Evolutionary conservation across 2,113 vertebrate species (phyloP).

Genomic region (Nothobranchius furzeri): DNA sequence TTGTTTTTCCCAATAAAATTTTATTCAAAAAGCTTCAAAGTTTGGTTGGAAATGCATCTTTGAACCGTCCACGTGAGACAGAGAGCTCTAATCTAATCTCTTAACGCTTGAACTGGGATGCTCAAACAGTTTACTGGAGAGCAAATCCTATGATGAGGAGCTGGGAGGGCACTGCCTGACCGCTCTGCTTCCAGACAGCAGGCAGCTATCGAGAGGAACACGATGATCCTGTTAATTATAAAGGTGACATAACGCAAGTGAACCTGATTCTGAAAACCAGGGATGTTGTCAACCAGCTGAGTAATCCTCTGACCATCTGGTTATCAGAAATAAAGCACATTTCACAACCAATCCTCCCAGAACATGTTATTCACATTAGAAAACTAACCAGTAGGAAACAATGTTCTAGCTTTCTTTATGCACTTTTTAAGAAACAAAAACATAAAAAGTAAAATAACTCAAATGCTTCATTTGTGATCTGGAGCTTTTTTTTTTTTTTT

Average conservation of each 20-base stretch:
- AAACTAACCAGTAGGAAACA: background rate
- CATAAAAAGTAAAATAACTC: background rate
- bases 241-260: conserved; percentile 61
- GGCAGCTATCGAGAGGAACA: conserved; percentile 64
- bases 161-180: conserved; percentile 41
- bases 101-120: conserved; percentile 1
- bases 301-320: conserved; percentile 46
- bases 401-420: background rate
- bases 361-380: conserved; percentile 18
- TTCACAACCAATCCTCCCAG: conserved; percentile 10
- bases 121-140: conserved; percentile 18
- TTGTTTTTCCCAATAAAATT: conserved; percentile 8
- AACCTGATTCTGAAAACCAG: conserved; percentile 55
- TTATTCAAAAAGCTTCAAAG: background rate
- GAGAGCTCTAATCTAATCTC: background rate
- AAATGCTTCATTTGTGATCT: conserved; percentile 21
- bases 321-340: conserved; percentile 21
- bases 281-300: conserved; percentile 39
- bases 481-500: conserved; percentile 15
- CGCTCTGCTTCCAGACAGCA: conserved; percentile 55
- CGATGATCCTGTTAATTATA: conserved; percentile 68
- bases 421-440: conserved; percentile 24
- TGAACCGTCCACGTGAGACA: background rate
- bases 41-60: background rate
- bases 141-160: conserved; percentile 32